Base-by-base conservation (phyloP, 2,888 invertebrate species). In the Axea sp. region DNA sequence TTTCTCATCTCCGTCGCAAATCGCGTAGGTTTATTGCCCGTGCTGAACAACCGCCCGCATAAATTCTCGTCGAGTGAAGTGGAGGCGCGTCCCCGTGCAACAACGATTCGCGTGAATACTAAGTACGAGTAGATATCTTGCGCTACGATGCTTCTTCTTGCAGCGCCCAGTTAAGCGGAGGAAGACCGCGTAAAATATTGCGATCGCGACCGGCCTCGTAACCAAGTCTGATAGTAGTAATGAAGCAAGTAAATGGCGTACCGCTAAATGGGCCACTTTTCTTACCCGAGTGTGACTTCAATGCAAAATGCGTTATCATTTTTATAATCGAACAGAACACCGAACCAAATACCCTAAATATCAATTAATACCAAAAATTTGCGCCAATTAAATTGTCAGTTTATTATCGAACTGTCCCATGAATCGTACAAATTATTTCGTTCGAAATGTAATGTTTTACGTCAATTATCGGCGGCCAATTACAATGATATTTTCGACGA, bases 41-140 rank as follows among this genome's bases (percentile, higher is more conserved):
- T 28, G 35, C 33, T 35, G 67, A 62, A 69, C 65, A 68, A 68
- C 73, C 76, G 77, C 78, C 77, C 79, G 78, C 78, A 78, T 79
- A 79, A 79, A 79, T 79, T 76, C 69, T 76, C 69, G 39, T 22
- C 51, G 47, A 47, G 41, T 51, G 55, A 60, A 64, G 71, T 69
- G 57, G 49, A 53, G 53, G 53, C 49, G 64, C 73, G 69, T 73
- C 73, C 28, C 37, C 55, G 60, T 77, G 65, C 65, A 76, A 72
- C 76, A 69, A 76, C 76, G 78, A 68, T 64, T 64, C 72, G 43
- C 74, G 73, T 69, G 76, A 77, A 76, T 76, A 75, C 72, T 77
- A 76, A 77, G 64, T 76, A 77, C 76, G 60, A 55, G 76, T 68
- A 68, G 47, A 35, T 45, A 64, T 53, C 49, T 74, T 28, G 49